A percentile compares a stretch with the other conserved stretches of the same genome.
Evolutionary conservation across 2,888 invertebrate genomes (phyloP).

Genomic region (Trisateles emortualis): DNA sequence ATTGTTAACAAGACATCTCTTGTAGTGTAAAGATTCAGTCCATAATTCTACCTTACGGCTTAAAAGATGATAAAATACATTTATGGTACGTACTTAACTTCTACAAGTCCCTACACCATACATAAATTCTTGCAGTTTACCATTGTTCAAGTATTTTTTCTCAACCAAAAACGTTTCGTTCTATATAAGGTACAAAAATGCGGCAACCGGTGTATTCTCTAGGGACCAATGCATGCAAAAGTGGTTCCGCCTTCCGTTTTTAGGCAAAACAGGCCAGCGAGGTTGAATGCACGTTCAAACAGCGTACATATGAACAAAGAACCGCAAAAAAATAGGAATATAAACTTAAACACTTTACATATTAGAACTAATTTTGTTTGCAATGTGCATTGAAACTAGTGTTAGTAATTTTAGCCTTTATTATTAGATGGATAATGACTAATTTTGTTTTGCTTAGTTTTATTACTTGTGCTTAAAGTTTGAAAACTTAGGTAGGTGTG

Average conservation of each 20-base stretch:
- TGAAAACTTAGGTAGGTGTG: neutral
- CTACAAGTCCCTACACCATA: neutral
- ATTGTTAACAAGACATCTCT: no score
- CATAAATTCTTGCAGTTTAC: neutral
- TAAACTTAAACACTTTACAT: constrained; percentile 28
- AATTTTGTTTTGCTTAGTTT: constrained; percentile 11
- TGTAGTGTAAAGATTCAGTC: no score
- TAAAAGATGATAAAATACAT: no score
- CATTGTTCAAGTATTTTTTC: constrained; percentile 5
- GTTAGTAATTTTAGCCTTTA: constrained; percentile 32
- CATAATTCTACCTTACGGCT: no score
- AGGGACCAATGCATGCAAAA: constrained; percentile 43
- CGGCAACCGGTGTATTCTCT: constrained; percentile 43
- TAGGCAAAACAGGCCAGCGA: constrained; percentile 65
- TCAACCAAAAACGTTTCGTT: constrained; percentile 15
- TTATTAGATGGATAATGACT: constrained; percentile 18
- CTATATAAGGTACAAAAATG: constrained; percentile 40
- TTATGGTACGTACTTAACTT: no score
- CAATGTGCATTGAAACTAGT: constrained; percentile 8
- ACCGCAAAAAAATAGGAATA: constrained; percentile 32
- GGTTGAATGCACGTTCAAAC: constrained; percentile 52
- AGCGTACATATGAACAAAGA: constrained; percentile 52
- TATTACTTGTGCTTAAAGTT: neutral
- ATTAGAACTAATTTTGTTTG: constrained; percentile 43
- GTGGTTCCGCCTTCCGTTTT: constrained; percentile 71